Evolutionary conservation across 1,140 invertebrate genomes (phyloP).

Genomic region (Drosophila micromelanica): DNA sequence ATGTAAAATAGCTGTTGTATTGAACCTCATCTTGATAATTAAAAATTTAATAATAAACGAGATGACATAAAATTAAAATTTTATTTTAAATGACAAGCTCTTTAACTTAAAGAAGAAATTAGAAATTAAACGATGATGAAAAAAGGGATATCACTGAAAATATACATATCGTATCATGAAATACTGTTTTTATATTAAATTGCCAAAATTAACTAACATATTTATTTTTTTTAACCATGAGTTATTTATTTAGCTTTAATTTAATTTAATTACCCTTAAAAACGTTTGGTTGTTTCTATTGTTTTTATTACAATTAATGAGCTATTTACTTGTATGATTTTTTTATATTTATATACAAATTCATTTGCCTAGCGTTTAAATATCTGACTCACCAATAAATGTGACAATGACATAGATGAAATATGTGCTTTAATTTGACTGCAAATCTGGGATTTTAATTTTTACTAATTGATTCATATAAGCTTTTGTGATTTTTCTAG

Average conservation of each 20-base stretch:
- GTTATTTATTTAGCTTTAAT: too few relatives aligned
- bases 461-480: constrained; percentile 39
- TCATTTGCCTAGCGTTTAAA: neutral
- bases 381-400: neutral
- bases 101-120: too few relatives aligned
- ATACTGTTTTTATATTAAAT: too few relatives aligned
- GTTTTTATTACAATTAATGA: too few relatives aligned
- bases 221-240: too few relatives aligned
- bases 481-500: constrained; percentile 26
- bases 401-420: neutral
- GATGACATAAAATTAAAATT: neutral
- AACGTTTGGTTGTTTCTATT: too few relatives aligned
- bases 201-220: too few relatives aligned
- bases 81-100: neutral
- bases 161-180: too few relatives aligned
- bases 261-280: too few relatives aligned
- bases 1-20: constrained; percentile 17
- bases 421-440: neutral
- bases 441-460: constrained; percentile 17
- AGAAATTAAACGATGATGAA: too few relatives aligned
- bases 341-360: neutral
- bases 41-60: neutral
- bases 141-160: too few relatives aligned
- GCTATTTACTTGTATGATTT: too few relatives aligned
- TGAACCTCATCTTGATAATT: constrained; percentile 6